Evolutionary conservation across 2,888 invertebrate genomes (phyloP).

Genomic region (Spisula subtruncata): DNA sequence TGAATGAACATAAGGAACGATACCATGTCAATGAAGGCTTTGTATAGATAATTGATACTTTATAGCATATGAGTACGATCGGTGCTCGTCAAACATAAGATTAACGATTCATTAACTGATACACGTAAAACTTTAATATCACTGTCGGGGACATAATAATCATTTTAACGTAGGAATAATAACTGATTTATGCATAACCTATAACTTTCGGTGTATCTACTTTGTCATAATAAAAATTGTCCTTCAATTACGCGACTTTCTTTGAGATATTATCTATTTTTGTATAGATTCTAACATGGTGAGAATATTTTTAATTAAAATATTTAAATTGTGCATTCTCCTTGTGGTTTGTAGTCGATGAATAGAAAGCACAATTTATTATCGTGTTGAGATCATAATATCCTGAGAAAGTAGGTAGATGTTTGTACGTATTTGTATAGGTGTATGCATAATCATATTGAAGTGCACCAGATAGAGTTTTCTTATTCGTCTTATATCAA

Average conservation of each 20-base stretch:
- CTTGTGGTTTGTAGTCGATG: background rate
- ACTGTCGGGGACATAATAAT: slow-evolving; percentile 5
- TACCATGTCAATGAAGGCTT: no score
- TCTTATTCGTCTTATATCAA: no score
- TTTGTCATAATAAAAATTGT: background rate
- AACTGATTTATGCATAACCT: background rate
- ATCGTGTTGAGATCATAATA: background rate
- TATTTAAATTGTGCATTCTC: background rate
- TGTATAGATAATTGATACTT: no score
- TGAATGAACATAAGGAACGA: no score
- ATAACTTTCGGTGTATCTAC: background rate
- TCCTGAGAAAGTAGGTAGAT: background rate
- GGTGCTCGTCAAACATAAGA: background rate
- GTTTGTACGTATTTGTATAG: background rate
- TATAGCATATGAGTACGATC: background rate
- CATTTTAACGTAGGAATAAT: background rate
- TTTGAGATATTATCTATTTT: slow-evolving; percentile 4
- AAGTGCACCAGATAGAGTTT: no score
- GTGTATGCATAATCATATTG: no score
- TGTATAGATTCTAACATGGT: background rate
- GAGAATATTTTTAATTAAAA: background rate
- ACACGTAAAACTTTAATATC: background rate
- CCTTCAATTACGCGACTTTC: background rate
- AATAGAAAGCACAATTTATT: background rate
- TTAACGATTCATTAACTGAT: background rate